Evolutionary conservation across 2,888 invertebrate species (phyloP), one percentile per base, ranked within the genome.

Genomic region (Ceraclea dissimilis): DNA sequence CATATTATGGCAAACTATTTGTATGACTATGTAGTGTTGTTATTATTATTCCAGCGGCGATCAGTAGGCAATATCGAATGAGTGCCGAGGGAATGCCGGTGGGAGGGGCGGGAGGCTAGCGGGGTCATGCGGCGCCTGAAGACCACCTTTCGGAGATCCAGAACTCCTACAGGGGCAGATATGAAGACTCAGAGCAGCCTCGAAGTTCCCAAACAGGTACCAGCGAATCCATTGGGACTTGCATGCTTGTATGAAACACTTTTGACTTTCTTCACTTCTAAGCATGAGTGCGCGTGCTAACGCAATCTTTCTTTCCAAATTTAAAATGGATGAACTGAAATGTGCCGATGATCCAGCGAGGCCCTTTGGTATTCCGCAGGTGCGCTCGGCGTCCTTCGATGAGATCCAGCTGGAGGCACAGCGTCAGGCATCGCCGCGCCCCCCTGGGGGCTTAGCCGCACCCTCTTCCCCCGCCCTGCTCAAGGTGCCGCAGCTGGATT

Each of bases 161-260:
- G 87, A 68, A 91, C 91, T 64, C 91, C 91, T 62, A 92, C 90
- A 62, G 90, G 90, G 64, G 87, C 88, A 69, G 91, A 92, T 76
- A 91, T 91, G 90, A 91, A 91, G 80, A 88, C 88, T 64, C 91
- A 91, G 71, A 90, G 89, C 75, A 91, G 90, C 73, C 83, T 93
- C 66, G 92, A 93, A 72, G 90, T 92, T 66, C 92, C 93, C 64
- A 90, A 90, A 70, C 90, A 90, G 80, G 82, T 82, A 68, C 63
- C 65, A 50, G 17, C 51, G 43, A 70, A 52, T 39, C 39, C 51
- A 43, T 71, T 70, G 82, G 86, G 61, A 82, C 86, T 58, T 85
- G 86, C 71, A 54, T 58, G 58, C 50, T 43, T 51, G 48, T 53
- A 26, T 44, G 52, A 51, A 47, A 44, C 48, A 34, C 26, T 49